Percentiles rank a stretch among this genome's conserved stretches.
phyloP scores from a whole-genome alignment of 2,797 vertebrate genomes.

The Lacerta viridis region DNA sequence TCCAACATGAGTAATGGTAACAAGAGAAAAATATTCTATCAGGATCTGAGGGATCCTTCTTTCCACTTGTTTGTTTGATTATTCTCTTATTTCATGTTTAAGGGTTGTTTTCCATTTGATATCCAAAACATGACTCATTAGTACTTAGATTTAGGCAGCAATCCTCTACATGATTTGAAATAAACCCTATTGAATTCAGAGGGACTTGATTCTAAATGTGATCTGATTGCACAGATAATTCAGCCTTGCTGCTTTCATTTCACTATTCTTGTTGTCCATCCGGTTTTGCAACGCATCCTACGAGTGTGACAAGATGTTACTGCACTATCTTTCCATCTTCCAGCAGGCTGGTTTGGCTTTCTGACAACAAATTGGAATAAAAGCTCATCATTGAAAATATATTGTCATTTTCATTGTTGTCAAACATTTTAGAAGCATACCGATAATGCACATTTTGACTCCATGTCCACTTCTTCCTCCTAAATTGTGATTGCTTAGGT shows the following conservation, averaged over 20 bases:
- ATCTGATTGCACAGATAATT: neutral
- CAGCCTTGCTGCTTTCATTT: neutral
- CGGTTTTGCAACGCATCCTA: neutral
- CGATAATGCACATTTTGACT: neutral
- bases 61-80: neutral
- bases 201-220: neutral
- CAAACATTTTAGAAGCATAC: neutral
- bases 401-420: neutral
- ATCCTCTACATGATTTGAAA: neutral
- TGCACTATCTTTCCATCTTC: neutral
- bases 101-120: neutral
- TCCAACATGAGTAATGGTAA: conserved; percentile 44
- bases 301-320: neutral
- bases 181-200: neutral
- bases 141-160: neutral
- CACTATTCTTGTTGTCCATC: no score
- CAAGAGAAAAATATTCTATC: neutral
- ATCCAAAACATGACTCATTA: neutral
- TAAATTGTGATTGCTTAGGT: neutral
- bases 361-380: neutral
- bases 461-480: neutral
- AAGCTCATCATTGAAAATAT: neutral
- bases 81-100: neutral
- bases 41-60: neutral
- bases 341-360: neutral